Percentiles rank a stretch among this genome's conserved stretches.
Conservation (phyloP, 2,888 invertebrate species). For the Synergus itoensis region DNA sequence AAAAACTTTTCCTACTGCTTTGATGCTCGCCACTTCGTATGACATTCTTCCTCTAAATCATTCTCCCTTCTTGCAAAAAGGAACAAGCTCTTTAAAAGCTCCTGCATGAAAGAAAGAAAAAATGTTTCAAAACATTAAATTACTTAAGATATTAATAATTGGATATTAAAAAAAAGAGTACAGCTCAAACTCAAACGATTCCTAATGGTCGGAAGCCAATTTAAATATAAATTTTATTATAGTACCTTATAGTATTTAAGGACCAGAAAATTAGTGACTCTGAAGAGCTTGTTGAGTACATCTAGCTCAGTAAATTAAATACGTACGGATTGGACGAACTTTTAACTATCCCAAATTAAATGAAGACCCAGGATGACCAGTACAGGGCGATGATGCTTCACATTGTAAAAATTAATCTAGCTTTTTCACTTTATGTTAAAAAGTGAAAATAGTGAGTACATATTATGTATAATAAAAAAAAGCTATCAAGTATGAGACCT, state of each 20-base stretch:
- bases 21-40: not conserved
- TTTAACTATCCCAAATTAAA: conserved; percentile 18
- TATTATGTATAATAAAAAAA: not conserved
- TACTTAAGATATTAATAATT: too few relatives aligned
- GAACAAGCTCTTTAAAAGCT: not conserved
- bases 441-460: not conserved
- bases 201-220: not conserved
- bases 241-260: not conserved
- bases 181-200: not conserved
- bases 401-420: not conserved
- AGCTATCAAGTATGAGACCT: too few relatives aligned
- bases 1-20: conserved; percentile 27
- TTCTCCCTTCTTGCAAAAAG: not conserved
- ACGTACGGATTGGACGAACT: not conserved
- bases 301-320: not conserved
- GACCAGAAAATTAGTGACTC: not conserved
- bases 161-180: too few relatives aligned
- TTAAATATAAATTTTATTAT: not conserved
- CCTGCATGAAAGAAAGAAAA: not conserved
- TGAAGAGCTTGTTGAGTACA: not conserved
- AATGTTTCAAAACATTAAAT: not conserved
- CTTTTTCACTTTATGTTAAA: not conserved
- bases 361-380: conserved; percentile 11
- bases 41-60: not conserved
- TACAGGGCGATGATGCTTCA: not conserved